Base-by-base conservation (phyloP, 2,888 invertebrate species). In the Conistra vaccinii region DNA sequence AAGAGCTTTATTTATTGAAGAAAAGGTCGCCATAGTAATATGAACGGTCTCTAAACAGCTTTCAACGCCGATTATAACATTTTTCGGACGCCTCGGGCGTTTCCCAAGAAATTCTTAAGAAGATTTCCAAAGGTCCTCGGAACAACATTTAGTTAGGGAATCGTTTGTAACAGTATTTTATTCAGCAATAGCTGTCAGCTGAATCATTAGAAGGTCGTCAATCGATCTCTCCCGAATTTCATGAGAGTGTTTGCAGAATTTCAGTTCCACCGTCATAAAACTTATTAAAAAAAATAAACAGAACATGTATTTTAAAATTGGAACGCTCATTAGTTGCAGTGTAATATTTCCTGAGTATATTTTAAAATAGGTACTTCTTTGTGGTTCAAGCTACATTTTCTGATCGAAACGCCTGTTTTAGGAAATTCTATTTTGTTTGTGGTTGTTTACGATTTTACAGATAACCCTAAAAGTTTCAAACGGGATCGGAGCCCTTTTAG, bases 291-390 rank as follows among this genome's bases (percentile, higher is more conserved):
- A 70, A 29, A 53, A 42, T 3, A 60, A 73, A 69, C 73, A 67
- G 68, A 75, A 65, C 39, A 23, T 48, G 61, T n/a, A 29, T 72
- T 29, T 69, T 61, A 6, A 62, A 78, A 83, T 74, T 73, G 48
- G 73, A 87, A 84, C 78, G 83, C 81, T 85, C 85, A 86, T 87
- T 86, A 88, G 77, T 69, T 80, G 69, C 81, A 77, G 80, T 82
- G 39, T 10, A 39, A 39, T 78, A 77, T 42, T 26, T 70, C 20
- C 60, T 45, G 42, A 73, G 75, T 42, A 42, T 42, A 82, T 83
- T 35, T 66, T 58, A 35, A 23, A 17, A 69, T 42, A n/a, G n/a
- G n/a, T n/a, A 7, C 32, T 32, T 32, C 32, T 66, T 48, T 17
- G 23, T 23, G 26, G 23, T 29, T 3, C 23, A 7, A 66, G 20